A percentile compares a stretch with the other conserved stretches of the same genome.
Conservation (phyloP, 2,797 vertebrate genomes). For the Mallotus villosus region DNA sequence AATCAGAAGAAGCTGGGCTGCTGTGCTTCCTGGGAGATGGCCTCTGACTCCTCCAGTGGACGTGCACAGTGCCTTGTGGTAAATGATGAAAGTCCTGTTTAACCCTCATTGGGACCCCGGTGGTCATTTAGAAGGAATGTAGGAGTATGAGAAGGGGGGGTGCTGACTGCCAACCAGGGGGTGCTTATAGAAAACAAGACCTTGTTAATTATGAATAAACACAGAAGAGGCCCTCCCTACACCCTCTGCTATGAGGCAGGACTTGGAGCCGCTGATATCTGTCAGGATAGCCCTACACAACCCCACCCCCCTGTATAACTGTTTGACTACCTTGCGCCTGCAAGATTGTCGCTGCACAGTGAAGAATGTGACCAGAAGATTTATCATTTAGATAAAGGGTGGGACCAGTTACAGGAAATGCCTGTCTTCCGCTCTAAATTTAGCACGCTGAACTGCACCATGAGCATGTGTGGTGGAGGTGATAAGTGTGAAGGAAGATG, state of each 20-base stretch:
- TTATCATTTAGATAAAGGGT: constrained; percentile 2
- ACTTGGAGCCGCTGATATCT: background rate
- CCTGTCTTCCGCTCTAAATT: constrained; percentile 32
- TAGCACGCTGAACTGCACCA: constrained; percentile 10
- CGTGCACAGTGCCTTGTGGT: constrained; percentile 38
- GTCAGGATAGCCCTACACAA: background rate
- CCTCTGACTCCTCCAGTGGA: constrained; percentile 27
- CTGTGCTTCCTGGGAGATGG: constrained; percentile 42
- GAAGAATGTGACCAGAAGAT: background rate
- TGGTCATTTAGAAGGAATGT: constrained; percentile 11
- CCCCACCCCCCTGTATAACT: background rate
- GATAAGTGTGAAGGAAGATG: background rate
- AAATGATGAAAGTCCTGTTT: constrained; percentile 56
- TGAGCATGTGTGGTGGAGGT: background rate
- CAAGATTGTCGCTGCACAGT: background rate
- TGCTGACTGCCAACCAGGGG: constrained; percentile 37
- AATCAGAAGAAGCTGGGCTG: background rate
- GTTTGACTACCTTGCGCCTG: background rate
- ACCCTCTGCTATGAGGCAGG: background rate
- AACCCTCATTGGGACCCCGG: constrained; percentile 49
- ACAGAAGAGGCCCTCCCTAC: constrained; percentile 20
- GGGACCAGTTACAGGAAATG: constrained; percentile 24
- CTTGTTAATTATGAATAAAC: constrained; percentile 39
- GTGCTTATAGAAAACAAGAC: background rate
- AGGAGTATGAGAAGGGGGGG: constrained; percentile 12